Evolutionary conservation across 2,113 vertebrate genomes (phyloP).

Genomic region (Pagrus major): DNA sequence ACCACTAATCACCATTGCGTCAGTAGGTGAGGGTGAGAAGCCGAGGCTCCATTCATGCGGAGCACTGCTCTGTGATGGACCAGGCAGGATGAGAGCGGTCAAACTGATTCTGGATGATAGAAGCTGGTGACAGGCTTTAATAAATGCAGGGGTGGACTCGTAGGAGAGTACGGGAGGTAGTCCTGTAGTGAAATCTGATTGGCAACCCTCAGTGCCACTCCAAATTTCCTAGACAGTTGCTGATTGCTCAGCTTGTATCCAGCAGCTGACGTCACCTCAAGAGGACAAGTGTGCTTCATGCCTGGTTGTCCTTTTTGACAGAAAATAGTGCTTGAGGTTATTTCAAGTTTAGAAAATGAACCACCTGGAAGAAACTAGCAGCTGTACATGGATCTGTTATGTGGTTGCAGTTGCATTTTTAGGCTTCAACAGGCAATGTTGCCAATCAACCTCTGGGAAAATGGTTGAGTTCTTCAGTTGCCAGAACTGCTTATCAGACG

Average conservation of each 20-base stretch:
- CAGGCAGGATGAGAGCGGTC: not conserved
- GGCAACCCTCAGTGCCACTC: not conserved
- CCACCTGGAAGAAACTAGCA: not conserved
- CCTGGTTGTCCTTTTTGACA: not conserved
- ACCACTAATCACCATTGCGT: conserved; percentile 45
- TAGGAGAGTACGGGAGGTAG: not conserved
- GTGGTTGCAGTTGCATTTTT: too few species aligned
- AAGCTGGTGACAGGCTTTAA: conserved; percentile 9
- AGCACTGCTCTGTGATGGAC: conserved; percentile 26
- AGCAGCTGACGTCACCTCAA: not conserved
- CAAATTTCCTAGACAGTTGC: not conserved
- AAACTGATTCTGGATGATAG: not conserved
- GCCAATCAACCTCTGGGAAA: too few species aligned
- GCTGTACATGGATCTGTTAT: not conserved
- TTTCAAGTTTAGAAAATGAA: not conserved
- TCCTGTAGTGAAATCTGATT: conserved; percentile 14
- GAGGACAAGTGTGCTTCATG: not conserved
- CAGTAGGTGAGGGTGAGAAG: conserved; percentile 56
- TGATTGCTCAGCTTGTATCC: conserved; percentile 9
- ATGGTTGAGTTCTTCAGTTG: not conserved
- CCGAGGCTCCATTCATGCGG: conserved; percentile 39
- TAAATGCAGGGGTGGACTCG: conserved; percentile 3
- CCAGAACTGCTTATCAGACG: not conserved
- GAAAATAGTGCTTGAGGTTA: not conserved
- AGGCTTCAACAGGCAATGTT: not conserved